Evolutionary conservation across 2,888 invertebrate genomes (phyloP).

Genomic region (Pantelozetes paolii): DNA sequence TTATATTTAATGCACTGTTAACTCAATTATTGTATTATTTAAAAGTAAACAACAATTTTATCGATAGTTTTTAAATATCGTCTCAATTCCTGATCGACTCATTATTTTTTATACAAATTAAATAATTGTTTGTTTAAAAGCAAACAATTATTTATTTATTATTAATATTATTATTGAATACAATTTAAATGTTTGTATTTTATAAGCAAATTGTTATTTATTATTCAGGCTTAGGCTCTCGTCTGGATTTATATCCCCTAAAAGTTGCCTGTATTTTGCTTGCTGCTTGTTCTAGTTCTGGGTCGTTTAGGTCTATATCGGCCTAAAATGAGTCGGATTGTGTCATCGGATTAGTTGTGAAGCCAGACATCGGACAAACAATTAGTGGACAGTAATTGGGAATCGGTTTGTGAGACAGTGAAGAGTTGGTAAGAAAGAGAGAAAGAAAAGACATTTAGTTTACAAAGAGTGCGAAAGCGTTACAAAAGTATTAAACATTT

Average conservation of each 20-base stretch:
- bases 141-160: background rate
- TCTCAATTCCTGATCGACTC: too few species aligned
- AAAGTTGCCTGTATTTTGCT: slow-evolving; percentile 47
- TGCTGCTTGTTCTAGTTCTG: slow-evolving; percentile 47
- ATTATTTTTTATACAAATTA: too few species aligned
- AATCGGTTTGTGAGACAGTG: background rate
- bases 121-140: too few species aligned
- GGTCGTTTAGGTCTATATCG: slow-evolving; percentile 47
- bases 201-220: background rate
- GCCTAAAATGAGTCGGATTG: slow-evolving; percentile 29
- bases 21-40: background rate
- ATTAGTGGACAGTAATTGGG: background rate
- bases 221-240: slow-evolving; percentile 31
- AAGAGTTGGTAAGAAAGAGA: background rate
- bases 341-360: background rate
- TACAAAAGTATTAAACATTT: background rate
- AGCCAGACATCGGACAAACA: background rate
- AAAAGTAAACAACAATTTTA: background rate
- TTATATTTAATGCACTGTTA: background rate
- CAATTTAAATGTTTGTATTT: background rate
- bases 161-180: background rate
- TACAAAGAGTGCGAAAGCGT: too few species aligned
- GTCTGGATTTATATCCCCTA: slow-evolving; percentile 45
- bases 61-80: background rate
- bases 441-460: background rate